Evolutionary conservation across 2,797 vertebrate genomes (phyloP).

Genomic region (Chanos chanos): DNA sequence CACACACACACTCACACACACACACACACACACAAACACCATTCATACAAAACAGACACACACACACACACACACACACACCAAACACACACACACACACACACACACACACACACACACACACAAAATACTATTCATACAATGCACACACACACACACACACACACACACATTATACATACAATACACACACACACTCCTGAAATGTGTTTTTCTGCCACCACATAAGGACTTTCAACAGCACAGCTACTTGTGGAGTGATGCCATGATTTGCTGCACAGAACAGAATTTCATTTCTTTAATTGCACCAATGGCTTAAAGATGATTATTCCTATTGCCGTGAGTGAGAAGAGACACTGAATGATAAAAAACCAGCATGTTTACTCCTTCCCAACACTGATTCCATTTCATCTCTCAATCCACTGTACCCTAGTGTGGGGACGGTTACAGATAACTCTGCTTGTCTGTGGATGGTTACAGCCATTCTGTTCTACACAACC

Average conservation of each 20-base stretch:
- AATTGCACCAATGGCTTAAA: conserved; percentile 10
- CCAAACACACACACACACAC: not conserved
- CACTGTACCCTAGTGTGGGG: not conserved
- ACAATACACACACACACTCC: not conserved
- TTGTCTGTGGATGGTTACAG: conserved; percentile 11
- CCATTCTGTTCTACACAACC: not conserved
- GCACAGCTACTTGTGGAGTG: no score
- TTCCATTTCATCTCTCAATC: conserved; percentile 19
- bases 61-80: not conserved
- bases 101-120: not conserved
- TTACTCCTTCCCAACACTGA: conserved; percentile 28
- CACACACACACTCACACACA: conserved; percentile 24
- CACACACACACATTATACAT: not conserved
- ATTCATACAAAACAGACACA: no score
- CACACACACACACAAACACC: no score
- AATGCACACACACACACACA: not conserved
- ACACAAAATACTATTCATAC: not conserved
- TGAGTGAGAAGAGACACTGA: conserved; percentile 9
- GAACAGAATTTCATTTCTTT: conserved; percentile 6
- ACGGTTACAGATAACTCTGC: conserved; percentile 17
- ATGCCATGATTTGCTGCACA: not conserved
- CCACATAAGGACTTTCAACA: no score
- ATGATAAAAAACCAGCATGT: conserved; percentile 29
- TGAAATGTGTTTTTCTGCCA: not conserved
- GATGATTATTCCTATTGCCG: conserved; percentile 15